Evolutionary conservation across 2,797 vertebrate species (phyloP), one percentile per base, ranked within the genome.

Genomic region (Tapera naevia): DNA sequence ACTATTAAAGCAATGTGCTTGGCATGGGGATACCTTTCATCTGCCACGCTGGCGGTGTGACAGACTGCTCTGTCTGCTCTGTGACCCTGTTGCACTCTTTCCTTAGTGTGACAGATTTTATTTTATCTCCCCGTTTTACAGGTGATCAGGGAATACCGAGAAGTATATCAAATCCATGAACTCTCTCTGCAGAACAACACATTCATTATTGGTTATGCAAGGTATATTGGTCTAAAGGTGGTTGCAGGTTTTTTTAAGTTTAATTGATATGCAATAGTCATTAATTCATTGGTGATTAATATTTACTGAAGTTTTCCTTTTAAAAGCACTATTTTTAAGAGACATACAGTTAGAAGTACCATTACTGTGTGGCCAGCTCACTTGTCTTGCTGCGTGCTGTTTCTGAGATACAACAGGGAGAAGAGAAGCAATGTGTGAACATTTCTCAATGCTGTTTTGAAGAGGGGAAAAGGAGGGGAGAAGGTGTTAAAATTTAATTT

Each of bases 401-500:
- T 86, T 72, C 92, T 79, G 81, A 91, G 73, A 53, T 56, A 71
- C 74, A 88, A 46, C 37, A 25, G 32, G 79, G 43, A 84, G 80
- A 58, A 62, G 19, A 76, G 76, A 50, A 81, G 80, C 28, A 54
- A 88, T 12, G 64, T 82, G 86, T 61, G 89, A 94, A 94, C 41
- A 39, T 70, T 85, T 76, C 87, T 91, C 73, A 76, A 8, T 53
- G 54, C 10, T 1, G 0, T 80, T 92, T 70, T 64, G 83, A 89
- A 85, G 53, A 86, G 43, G 72, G n/a, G 33, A 82, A 60, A 88
- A 35, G 69, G 33, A 91, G 86, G 23, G 65, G 58, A 81, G 37
- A 85, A 91, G 37, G 85, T 93, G 91, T 80, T 85, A 81, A 74
- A 76, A 95, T 80, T 74, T 61, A 91, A 82, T 91, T 90, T 91